Conservation (phyloP, 2,113 vertebrate genomes). For the Eurypyga helias region DNA sequence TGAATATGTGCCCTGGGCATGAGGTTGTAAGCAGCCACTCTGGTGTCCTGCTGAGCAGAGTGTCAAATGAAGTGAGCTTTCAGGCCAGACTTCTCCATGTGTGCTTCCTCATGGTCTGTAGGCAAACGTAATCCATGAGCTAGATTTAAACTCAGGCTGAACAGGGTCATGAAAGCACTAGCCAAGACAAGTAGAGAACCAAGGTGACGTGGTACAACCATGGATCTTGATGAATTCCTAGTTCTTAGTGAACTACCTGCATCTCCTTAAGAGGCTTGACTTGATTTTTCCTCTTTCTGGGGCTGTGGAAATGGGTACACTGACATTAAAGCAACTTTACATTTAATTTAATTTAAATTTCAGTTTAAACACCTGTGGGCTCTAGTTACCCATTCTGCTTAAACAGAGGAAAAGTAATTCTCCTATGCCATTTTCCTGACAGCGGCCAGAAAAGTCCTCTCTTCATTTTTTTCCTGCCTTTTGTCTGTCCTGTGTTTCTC, state of each 20-base stretch:
- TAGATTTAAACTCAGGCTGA: neutral
- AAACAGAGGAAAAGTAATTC: neutral
- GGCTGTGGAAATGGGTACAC: neutral
- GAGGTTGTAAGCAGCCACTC: neutral
- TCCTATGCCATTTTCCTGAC: neutral
- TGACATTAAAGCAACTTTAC: neutral
- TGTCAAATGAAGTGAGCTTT: neutral
- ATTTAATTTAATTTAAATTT: neutral
- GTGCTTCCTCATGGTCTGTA: neutral
- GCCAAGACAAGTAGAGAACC: neutral
- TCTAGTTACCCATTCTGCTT: neutral
- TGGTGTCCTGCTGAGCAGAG: neutral
- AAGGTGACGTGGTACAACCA: neutral
- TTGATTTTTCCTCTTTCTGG: neutral
- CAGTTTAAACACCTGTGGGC: neutral
- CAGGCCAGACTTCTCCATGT: neutral
- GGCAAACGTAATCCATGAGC: neutral
- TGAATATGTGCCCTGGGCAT: accelerated
- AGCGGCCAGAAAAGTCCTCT: neutral
- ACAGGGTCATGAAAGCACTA: neutral
- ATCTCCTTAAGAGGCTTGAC: neutral
- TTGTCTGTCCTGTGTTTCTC: neutral
- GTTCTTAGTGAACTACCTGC: neutral
- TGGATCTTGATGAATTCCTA: neutral
- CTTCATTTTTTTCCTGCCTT: neutral